These are phyloP conservation scores for Galagoides demidoff DNA, from an alignment of 2,797 vertebrate genomes.

Conservation along the genomic window DNA sequence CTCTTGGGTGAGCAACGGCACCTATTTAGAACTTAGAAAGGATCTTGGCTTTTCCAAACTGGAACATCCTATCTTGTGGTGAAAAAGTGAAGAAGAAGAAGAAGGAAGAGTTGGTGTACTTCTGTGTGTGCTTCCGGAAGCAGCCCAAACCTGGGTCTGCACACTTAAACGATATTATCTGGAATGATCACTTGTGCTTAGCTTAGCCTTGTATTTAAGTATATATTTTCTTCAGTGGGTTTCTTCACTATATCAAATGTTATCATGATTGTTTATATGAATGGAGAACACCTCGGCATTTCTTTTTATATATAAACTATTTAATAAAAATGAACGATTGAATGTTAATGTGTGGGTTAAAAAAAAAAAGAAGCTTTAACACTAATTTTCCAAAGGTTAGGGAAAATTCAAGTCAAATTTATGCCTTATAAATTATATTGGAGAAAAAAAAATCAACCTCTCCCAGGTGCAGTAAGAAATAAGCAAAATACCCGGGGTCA, in stretches of 20 bases:
- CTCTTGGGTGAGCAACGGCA: slow-evolving; percentile 96
- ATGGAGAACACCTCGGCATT: slow-evolving; percentile 81
- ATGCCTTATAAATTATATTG: slow-evolving; percentile 86
- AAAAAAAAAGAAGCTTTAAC: slow-evolving; percentile 85
- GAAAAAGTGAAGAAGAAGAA: slow-evolving; percentile 82
- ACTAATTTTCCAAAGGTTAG: slow-evolving; percentile 85
- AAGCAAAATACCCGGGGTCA: slow-evolving; percentile 65
- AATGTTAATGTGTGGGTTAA: slow-evolving; percentile 81
- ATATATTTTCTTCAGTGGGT: slow-evolving; percentile 74
- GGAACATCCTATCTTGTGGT: slow-evolving; percentile 95
- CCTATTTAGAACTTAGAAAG: slow-evolving; percentile 95
- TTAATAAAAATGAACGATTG: slow-evolving; percentile 84
- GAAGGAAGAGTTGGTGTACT: slow-evolving; percentile 47
- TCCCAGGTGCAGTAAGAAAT: slow-evolving; percentile 72
- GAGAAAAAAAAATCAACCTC: slow-evolving; percentile 59
- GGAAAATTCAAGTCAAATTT: slow-evolving; percentile 78
- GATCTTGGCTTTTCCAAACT: slow-evolving; percentile 93
- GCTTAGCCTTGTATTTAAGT: slow-evolving; percentile 74
- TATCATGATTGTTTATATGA: slow-evolving; percentile 85
- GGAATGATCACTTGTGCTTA: slow-evolving; percentile 76
- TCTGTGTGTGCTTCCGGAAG: slow-evolving; percentile 66
- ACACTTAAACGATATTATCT: slow-evolving; percentile 67
- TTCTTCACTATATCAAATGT: slow-evolving; percentile 79
- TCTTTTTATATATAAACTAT: slow-evolving; percentile 86
- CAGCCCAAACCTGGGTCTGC: slow-evolving; percentile 31